Conservation (phyloP, 2,888 invertebrate genomes). For the Strigamia transsilvanica region DNA sequence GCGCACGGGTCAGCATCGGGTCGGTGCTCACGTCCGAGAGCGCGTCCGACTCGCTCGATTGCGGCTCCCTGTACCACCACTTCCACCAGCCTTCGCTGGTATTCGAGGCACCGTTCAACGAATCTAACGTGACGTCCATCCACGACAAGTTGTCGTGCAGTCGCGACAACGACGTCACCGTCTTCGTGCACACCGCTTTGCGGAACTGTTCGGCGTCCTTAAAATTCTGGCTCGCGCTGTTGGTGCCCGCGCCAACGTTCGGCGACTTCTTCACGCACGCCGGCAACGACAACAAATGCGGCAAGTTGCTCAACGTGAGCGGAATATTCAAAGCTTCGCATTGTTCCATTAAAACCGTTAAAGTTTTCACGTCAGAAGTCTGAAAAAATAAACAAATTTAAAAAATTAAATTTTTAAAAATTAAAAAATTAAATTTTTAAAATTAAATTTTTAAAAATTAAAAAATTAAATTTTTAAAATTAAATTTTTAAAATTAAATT, state of each 20-base stretch:
- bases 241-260: neutral
- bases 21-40: neutral
- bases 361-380: neutral
- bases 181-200: neutral
- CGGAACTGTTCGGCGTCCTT: neutral
- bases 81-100: constrained; percentile 48
- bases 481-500: neutral
- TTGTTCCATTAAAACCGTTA: neutral
- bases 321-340: neutral
- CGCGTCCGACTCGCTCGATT: constrained; percentile 1
- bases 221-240: neutral
- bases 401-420: neutral
- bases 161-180: neutral
- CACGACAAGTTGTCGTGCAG: constrained; percentile 5
- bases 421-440: too few species aligned
- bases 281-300: neutral
- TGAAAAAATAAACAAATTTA: neutral
- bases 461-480: neutral
- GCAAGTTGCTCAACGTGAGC: neutral
- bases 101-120: neutral
- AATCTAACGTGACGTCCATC: constrained; percentile 20
- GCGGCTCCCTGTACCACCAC: constrained; percentile 52
- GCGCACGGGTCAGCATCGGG: neutral
- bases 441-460: too few species aligned
- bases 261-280: neutral